phyloP scores from a whole-genome alignment of 2,888 invertebrate genomes.

The Xanthia icteritia region DNA sequence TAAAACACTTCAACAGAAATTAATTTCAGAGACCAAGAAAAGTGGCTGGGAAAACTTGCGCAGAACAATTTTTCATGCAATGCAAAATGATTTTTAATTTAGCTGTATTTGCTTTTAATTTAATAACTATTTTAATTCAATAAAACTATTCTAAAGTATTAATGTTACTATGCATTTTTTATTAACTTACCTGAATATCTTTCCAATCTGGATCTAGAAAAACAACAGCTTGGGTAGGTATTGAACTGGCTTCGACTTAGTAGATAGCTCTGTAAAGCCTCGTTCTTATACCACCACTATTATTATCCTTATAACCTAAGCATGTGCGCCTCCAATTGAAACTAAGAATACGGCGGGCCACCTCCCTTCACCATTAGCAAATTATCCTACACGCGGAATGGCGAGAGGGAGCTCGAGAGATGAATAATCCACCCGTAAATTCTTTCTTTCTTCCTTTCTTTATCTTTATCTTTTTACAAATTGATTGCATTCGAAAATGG shows the following conservation, averaged over 20 bases:
- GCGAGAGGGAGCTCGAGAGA: no score
- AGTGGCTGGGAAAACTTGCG: slow-evolving; percentile 82
- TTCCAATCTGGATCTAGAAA: background rate
- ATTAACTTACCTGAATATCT: background rate
- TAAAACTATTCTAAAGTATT: slow-evolving; percentile 15
- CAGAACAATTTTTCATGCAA: slow-evolving; percentile 81
- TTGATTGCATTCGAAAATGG: no score
- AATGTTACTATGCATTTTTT: slow-evolving; percentile 6
- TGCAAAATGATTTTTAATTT: slow-evolving; percentile 81
- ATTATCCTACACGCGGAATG: no score
- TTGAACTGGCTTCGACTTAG: background rate
- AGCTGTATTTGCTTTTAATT: slow-evolving; percentile 25
- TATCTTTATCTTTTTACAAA: no score
- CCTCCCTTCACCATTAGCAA: no score
- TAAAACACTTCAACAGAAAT: slow-evolving; percentile 80
- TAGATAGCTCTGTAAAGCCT: background rate
- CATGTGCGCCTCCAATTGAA: background rate
- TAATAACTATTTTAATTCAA: slow-evolving; percentile 14
- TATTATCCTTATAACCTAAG: background rate
- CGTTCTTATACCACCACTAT: background rate
- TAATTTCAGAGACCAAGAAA: slow-evolving; percentile 82
- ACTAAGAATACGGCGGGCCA: background rate
- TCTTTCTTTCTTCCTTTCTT: no score
- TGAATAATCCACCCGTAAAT: no score
- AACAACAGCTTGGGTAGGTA: background rate